Conservation (phyloP, 2,113 vertebrate genomes). For the Sporophila hypoxantha region DNA sequence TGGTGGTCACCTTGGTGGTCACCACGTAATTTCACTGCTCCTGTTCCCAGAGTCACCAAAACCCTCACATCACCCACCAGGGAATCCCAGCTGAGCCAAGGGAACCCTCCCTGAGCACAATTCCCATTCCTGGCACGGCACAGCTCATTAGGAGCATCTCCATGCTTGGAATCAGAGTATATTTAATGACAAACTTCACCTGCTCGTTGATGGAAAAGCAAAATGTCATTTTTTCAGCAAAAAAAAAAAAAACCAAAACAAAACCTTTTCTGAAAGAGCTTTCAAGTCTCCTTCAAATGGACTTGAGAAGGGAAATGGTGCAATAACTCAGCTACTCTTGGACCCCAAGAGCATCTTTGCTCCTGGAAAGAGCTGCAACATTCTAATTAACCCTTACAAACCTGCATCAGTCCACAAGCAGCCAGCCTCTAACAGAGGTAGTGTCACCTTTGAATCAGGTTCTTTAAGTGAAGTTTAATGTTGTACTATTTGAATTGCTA, state of each 20-base stretch:
- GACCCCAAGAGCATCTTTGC: neutral
- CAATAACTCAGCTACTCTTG: neutral
- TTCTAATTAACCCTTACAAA: neutral
- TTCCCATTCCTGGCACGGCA: neutral
- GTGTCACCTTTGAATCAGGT: slow-evolving; percentile 23
- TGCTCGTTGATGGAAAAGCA: neutral
- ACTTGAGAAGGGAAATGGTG: neutral
- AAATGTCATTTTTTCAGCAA: neutral
- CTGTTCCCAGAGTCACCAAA: neutral
- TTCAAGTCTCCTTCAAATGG: slow-evolving; percentile 34
- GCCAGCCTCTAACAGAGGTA: neutral
- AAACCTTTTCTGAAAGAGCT: neutral
- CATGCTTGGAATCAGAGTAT: neutral
- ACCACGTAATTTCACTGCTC: neutral
- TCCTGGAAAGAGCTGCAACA: neutral
- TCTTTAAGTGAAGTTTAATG: slow-evolving; percentile 44
- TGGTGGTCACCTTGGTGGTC: neutral
- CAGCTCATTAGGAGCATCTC: neutral
- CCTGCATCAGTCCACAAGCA: neutral
- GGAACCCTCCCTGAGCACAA: neutral
- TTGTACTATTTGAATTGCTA: slow-evolving; percentile 41
- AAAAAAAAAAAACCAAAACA: too few relatives aligned
- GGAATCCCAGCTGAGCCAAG: neutral
- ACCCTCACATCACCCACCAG: neutral
- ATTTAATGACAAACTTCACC: neutral